Conservation (phyloP, 2,113 vertebrate genomes). For the Argyrosomus japonicus region DNA sequence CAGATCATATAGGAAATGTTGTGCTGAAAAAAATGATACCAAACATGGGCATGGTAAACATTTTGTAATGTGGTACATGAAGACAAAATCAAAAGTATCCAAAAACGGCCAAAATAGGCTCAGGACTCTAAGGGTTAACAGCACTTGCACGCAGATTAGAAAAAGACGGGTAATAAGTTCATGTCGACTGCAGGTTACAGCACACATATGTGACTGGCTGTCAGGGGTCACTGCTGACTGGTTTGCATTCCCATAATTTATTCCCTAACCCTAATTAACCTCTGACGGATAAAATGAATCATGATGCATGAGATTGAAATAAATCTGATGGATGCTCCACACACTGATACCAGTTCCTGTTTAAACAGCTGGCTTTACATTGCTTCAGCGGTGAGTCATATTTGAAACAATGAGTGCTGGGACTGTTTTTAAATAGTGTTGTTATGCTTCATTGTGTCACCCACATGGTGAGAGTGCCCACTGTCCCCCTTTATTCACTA, state of each 20-base stretch:
- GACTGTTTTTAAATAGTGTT: constrained; percentile 61
- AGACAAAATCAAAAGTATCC: no score
- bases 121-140: no score
- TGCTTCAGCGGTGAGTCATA: constrained; percentile 59
- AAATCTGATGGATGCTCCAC: constrained; percentile 42
- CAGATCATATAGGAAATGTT: no score
- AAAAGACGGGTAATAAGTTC: background rate
- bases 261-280: constrained; percentile 38
- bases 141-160: background rate
- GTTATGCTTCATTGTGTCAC: constrained; percentile 66
- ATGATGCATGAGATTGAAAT: constrained; percentile 34
- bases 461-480: constrained; percentile 27
- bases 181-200: background rate
- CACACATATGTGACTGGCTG: background rate
- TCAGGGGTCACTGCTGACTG: constrained; percentile 9
- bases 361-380: constrained; percentile 62
- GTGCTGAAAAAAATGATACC: no score
- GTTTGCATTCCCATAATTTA: background rate
- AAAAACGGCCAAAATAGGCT: no score
- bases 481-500: constrained; percentile 61
- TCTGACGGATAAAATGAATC: constrained; percentile 17
- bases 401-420: constrained; percentile 44
- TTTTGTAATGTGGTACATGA: no score
- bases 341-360: constrained; percentile 30
- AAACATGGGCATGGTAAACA: no score